A percentile compares a stretch with the other conserved stretches of the same genome.
phyloP scores from a whole-genome alignment of 2,888 invertebrate genomes.

The Dasypogon diadema region DNA sequence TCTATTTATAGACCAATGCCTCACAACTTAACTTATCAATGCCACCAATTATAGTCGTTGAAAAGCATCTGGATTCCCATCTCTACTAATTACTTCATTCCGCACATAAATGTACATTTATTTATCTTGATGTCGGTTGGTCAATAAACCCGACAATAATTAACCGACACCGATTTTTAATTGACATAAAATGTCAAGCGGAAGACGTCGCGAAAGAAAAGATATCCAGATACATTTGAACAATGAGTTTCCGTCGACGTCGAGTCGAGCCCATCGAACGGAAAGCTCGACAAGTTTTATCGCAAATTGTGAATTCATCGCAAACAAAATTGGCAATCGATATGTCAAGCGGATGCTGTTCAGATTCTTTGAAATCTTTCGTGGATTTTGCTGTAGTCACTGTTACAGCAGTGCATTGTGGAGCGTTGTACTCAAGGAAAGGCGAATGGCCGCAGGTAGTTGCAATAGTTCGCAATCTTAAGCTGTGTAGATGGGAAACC shows the following conservation, averaged over 20 bases:
- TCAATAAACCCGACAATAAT: slow-evolving; percentile 39
- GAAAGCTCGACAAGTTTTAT: background rate
- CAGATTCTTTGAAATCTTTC: slow-evolving; percentile 38
- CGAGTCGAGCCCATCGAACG: slow-evolving; percentile 1
- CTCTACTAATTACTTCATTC: slow-evolving; percentile 38
- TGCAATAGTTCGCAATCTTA: no score
- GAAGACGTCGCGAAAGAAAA: slow-evolving; percentile 16
- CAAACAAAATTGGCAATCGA: slow-evolving; percentile 37
- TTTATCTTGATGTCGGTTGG: slow-evolving; percentile 20
- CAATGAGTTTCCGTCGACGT: slow-evolving; percentile 10
- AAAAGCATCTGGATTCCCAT: slow-evolving; percentile 10
- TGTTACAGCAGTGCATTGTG: no score
- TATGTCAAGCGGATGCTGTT: slow-evolving; percentile 39
- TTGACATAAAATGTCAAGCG: slow-evolving; percentile 45
- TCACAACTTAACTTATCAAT: background rate
- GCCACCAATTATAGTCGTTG: slow-evolving; percentile 19
- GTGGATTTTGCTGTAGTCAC: slow-evolving; percentile 3
- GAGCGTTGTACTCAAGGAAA: no score
- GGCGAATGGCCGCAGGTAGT: no score
- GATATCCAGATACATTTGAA: slow-evolving; percentile 8
- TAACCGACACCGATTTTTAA: slow-evolving; percentile 48
- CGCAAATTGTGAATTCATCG: background rate
- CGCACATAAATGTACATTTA: slow-evolving; percentile 2
- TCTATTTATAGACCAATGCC: background rate
- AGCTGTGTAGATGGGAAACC: no score